Base-by-base conservation (phyloP, 1,140 invertebrate species). In the Chymomyza costata region DNA sequence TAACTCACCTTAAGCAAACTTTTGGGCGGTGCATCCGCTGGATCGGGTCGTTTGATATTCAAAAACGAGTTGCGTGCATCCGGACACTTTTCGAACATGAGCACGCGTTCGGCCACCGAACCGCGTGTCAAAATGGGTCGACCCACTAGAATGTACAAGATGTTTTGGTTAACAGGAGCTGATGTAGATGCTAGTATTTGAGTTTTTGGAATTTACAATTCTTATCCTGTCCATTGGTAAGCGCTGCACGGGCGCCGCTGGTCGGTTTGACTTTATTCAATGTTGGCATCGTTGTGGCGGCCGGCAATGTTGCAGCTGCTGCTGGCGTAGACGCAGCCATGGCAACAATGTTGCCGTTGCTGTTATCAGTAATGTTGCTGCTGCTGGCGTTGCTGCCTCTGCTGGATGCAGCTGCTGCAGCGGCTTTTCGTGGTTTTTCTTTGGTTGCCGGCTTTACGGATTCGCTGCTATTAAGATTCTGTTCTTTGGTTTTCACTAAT, bases 1-100 rank as follows among this genome's bases (percentile, higher is more conserved):
- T n/a, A n/a, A 66, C 82, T 61, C 47, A 84, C 82, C 82, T 84
- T 84, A 15, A 82, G 54, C 38, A 84, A 57, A 40, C 53, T 74
- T 50, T 82, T 84, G 47, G 82, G 82, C 43, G 76, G 61, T 47
- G 68, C 17, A 31, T 84, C 82, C 21, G 40, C 55, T 44, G 54
- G 52, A n/a, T n/a, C n/a, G 5, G 82, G 82, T 6, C 82, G 76
- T 54, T 82, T 84, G 32, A 84, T 84, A 41, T 84, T 78, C 15
- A 78, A 62, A 50, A 83, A 83, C 34, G 73, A 48, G 43, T 71
- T 83, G 25, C 76, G 63, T 38, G 71, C 82, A 71, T 93, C 93
- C 0, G 95, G 95, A 80, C 94, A 95, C 83, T 94, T 92, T 84
- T 97, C 95, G 83, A 97, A 97, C 70, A 96, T 94, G 41, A 97